Evolutionary conservation across 2,797 vertebrate genomes (phyloP).

Genomic region (Urosaurus nigricauda): DNA sequence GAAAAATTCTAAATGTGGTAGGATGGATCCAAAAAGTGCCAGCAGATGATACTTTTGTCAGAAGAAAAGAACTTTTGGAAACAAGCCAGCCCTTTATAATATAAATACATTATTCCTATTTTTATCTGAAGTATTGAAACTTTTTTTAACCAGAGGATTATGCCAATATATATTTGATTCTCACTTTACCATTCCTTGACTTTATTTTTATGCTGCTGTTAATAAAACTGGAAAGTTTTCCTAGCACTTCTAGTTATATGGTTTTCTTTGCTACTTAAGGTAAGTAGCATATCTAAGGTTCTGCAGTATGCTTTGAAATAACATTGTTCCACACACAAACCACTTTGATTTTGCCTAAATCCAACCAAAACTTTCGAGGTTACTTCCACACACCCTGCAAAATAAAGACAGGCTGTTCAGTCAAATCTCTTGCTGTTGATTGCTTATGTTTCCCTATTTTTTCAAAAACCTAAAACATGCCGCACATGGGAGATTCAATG

Average conservation of each 20-base stretch:
- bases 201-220: neutral
- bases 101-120: neutral
- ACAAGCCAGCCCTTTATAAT: neutral
- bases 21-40: neutral
- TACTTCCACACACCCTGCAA: neutral
- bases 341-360: slow-evolving; percentile 21
- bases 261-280: neutral
- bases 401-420: neutral
- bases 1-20: neutral
- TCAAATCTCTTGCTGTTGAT: neutral
- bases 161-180: neutral
- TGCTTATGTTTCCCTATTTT: neutral
- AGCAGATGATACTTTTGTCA: neutral
- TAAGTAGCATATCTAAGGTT: neutral
- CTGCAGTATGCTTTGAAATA: neutral
- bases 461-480: neutral
- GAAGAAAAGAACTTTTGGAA: neutral
- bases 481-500: neutral
- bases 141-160: neutral
- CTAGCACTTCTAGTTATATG: neutral
- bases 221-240: slow-evolving; percentile 1
- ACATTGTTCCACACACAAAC: neutral
- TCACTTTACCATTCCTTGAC: neutral
- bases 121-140: neutral
- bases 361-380: neutral